Conservation (phyloP, 2,113 vertebrate genomes). For the Chascanopsetta lugubris region DNA sequence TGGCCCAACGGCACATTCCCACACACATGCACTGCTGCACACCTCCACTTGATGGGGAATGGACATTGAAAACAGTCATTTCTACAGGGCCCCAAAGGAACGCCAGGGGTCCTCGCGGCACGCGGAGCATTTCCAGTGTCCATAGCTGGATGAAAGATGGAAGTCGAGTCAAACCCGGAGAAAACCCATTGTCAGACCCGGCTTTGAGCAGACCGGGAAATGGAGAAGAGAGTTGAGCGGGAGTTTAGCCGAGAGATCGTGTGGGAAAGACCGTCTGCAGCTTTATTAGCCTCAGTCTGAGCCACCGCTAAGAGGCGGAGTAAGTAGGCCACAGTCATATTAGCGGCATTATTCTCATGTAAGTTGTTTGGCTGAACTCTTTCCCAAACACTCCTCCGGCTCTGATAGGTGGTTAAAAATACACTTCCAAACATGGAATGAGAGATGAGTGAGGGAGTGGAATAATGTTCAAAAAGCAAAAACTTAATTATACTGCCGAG, state of each 20-base stretch:
- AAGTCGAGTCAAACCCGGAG: not conserved
- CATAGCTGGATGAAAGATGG: not conserved
- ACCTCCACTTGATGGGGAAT: not conserved
- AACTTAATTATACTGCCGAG: too few relatives aligned
- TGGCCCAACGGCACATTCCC: not conserved
- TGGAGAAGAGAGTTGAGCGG: not conserved
- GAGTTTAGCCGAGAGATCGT: not conserved
- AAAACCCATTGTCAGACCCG: not conserved
- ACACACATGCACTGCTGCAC: not conserved
- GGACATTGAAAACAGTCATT: not conserved
- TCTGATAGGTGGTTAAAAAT: not conserved
- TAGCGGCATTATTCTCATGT: not conserved
- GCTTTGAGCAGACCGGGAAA: not conserved
- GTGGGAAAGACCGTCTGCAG: not conserved
- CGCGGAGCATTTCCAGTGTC: not conserved
- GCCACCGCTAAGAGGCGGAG: not conserved
- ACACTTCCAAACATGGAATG: not conserved
- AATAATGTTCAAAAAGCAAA: not conserved
- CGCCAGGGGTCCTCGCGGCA: not conserved
- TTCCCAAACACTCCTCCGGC: not conserved
- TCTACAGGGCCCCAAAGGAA: not conserved
- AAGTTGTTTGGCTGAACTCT: not conserved
- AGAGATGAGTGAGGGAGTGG: not conserved
- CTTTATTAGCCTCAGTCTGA: not conserved
- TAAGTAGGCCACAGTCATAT: not conserved